Evolutionary conservation across 1,140 invertebrate genomes (phyloP).

Genomic region (Panonychus citri): DNA sequence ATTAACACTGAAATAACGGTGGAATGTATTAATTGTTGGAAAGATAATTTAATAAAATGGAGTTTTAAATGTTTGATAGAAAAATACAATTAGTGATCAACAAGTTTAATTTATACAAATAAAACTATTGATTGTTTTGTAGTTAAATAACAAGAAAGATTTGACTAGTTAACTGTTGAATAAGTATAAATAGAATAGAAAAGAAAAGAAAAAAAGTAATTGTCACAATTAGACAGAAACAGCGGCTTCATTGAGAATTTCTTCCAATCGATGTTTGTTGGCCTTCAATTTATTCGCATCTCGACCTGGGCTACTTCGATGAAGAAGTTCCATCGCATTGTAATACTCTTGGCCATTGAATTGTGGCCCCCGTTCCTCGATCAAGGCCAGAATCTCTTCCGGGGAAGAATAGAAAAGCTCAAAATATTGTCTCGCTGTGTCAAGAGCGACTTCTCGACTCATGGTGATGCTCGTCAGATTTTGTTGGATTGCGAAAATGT

Average conservation of each 20-base stretch:
- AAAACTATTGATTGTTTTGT: too few species aligned
- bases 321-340: constrained; percentile 49
- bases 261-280: constrained; percentile 34
- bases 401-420: constrained; percentile 60
- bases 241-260: constrained; percentile 39
- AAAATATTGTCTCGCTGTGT: constrained; percentile 66
- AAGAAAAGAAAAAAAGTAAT: too few species aligned
- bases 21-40: too few species aligned
- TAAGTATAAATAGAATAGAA: too few species aligned
- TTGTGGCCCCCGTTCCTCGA: constrained; percentile 53
- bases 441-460: constrained; percentile 54
- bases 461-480: constrained; percentile 60
- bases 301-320: constrained; percentile 30
- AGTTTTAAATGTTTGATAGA: too few species aligned
- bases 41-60: too few species aligned
- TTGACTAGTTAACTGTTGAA: too few species aligned
- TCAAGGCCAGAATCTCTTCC: constrained; percentile 59
- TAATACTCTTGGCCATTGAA: constrained; percentile 65
- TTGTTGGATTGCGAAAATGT: constrained; percentile 63
- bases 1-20: too few species aligned
- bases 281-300: constrained; percentile 24
- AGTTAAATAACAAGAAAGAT: too few species aligned
- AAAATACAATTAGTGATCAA: too few species aligned
- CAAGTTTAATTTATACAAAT: too few species aligned
- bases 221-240: constrained; percentile 30